Evolutionary conservation across 2,113 vertebrate genomes (phyloP), one percentile per base, ranked within the genome.

Genomic region (Gila orcuttii): DNA sequence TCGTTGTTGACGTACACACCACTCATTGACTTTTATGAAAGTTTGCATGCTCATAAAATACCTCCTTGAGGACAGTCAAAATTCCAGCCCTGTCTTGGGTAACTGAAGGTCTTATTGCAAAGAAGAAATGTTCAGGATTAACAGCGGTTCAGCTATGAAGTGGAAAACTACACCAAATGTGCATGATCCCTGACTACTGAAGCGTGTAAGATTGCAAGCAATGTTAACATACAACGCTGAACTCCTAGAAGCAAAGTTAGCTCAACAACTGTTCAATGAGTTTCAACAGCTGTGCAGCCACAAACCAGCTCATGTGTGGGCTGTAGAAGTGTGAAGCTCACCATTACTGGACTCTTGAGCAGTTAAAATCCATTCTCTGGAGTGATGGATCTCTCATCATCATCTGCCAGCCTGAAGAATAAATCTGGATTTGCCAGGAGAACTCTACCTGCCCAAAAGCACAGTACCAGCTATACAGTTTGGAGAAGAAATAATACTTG

Each of bases 391-490:
- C 68, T 57, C 66, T 83, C 50, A 57, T 83, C 50, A 74, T 68
- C 50, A 83, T 83, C 82, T 83, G 82, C 82, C 82, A 57, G 66
- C 82, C 82, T 42, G 68, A 83, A 83, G 33, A 33, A 83, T 39
- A 13, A 73, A 73, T 39, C 50, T 42, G 31, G 50, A 83, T 83
- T 39, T 83, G 68, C 82, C 68, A 74, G 31, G 23, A 33, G 17
- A 83, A 83, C 68, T 50, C 62, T 69, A 82, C 80, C 50, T 83
- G 68, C 68, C 68, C 12, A 12, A 83, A 39, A 83, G 33, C 68
- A 59, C 12, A 39, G 64, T 36, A 71, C 82, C 82, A 83, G 13
- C 68, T 74, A 68, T 59, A 83, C 68, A 59, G 6, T 83, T 83
- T 57, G 50, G 50, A 57, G 31, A 15, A 39, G 23, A 39, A 59